Base-by-base conservation (phyloP, 2,113 vertebrate species). In the Mustelus asterias region DNA sequence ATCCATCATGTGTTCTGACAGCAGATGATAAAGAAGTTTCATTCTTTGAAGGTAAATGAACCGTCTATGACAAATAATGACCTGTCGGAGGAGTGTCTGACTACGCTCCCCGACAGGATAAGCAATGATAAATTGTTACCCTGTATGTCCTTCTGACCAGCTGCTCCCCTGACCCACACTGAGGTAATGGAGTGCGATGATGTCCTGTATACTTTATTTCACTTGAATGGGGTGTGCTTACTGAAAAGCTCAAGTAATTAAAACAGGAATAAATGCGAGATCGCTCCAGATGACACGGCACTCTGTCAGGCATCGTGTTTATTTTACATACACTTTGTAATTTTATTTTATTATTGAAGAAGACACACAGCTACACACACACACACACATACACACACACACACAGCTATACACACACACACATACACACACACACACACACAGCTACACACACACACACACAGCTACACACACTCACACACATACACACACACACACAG, bases 11-110 rank as follows among this genome's bases (percentile, higher is more conserved):
- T 97, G 96, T 96, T 97, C 96, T 98, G 97, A 97, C 96, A 96
- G 96, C 96, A 96, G 97, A 97, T 97, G 96, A 97, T 98, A 96
- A 97, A 98, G 97, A 97, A 97, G 97, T 97, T 97, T 97, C 97
- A 26, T 96, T 96, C 97, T 97, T 97, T 96, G 97, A 98, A 97
- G 97, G 97, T 96, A 97, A 98, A 98, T 97, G 97, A 98, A 97
- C 96, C 97, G 96, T 97, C 97, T 96, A 96, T 95, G 96, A 97
- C 97, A 96, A 97, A 97, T 97, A 97, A 97, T 96, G 97, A 97
- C 96, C 96, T 97, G 96, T 96, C 96, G 95, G 76, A 96, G 97
- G 96, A 97, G 97, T 96, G 97, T 97, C 95, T 96, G 97, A 98
- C 97, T 97, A 96, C 96, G 96, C 95, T 85, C 95, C 96, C 88